Percentiles rank a stretch among this genome's conserved stretches.
Evolutionary conservation across 2,797 vertebrate genomes (phyloP).

Genomic region (Bradypodion pumilum): DNA sequence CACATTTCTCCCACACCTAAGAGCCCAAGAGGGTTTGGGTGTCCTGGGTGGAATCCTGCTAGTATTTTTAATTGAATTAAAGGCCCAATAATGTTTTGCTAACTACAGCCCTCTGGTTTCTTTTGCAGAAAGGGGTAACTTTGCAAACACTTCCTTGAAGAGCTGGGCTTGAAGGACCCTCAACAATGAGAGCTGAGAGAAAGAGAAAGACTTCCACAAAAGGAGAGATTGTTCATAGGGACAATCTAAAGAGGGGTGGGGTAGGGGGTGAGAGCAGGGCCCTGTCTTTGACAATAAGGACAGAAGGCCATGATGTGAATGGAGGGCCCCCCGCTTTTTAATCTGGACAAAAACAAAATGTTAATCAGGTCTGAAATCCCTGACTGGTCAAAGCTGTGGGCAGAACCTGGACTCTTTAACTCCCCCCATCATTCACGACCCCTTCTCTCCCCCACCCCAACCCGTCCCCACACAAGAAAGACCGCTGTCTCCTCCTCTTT

Average conservation of each 20-base stretch:
- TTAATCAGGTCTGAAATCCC: slow-evolving; percentile 81
- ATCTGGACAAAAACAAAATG: slow-evolving; percentile 84
- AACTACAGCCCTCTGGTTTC: slow-evolving; percentile 65
- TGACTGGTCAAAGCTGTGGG: slow-evolving; percentile 73
- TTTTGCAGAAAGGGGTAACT: slow-evolving; percentile 88
- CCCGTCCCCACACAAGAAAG: slow-evolving; percentile 63
- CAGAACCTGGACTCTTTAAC: slow-evolving; percentile 67
- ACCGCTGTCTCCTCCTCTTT: slow-evolving; percentile 65
- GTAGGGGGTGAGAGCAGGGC: slow-evolving; percentile 75
- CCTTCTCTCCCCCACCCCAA: slow-evolving; percentile 34
- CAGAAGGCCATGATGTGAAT: slow-evolving; percentile 87
- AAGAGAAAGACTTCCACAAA: slow-evolving; percentile 89
- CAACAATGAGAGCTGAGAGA: slow-evolving; percentile 82
- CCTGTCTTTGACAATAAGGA: slow-evolving; percentile 88
- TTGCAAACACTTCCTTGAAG: slow-evolving; percentile 91
- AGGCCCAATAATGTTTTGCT: slow-evolving; percentile 74
- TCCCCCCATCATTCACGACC: slow-evolving; percentile 35
- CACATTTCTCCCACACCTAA: neutral
- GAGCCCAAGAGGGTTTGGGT: no score
- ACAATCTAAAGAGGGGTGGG: slow-evolving; percentile 69
- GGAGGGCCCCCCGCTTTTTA: slow-evolving; percentile 79
- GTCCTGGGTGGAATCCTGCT: neutral
- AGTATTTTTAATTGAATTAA: slow-evolving; percentile 71
- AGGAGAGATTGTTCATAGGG: slow-evolving; percentile 79
- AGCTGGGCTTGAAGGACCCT: slow-evolving; percentile 84